Evolutionary conservation across 2,888 invertebrate genomes (phyloP).

Genomic region (Choreutis nemorana): DNA sequence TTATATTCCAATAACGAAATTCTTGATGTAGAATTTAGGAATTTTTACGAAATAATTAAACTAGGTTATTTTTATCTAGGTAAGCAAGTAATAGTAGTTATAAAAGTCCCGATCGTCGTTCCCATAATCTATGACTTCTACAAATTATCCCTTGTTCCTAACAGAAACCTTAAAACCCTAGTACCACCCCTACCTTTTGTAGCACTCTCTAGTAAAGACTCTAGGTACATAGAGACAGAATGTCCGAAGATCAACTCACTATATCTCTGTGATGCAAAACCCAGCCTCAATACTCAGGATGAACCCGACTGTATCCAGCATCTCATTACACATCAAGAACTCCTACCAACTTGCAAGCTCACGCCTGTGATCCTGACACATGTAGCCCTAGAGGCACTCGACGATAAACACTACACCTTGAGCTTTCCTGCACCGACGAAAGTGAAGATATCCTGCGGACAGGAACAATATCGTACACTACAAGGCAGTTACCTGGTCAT

Average conservation of each 20-base stretch:
- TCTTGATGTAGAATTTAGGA: too few species aligned
- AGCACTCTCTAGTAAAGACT: constrained; percentile 6
- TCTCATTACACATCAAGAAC: constrained; percentile 10
- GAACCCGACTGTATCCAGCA: constrained; percentile 12
- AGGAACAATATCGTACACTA: constrained; percentile 10
- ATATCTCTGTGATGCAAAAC: constrained; percentile 10
- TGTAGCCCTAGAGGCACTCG: constrained; percentile 12
- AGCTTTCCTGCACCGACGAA: constrained; percentile 12
- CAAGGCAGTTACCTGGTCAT: constrained; percentile 12
- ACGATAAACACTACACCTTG: constrained; percentile 12
- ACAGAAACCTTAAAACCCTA: background rate
- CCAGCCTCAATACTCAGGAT: background rate
- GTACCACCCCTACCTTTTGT: constrained; percentile 2
- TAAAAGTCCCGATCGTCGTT: too few species aligned
- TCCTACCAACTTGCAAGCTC: constrained; percentile 9
- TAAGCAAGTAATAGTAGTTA: background rate
- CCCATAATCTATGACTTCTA: too few species aligned
- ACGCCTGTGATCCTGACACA: constrained; percentile 10
- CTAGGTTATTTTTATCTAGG: constrained; percentile 1
- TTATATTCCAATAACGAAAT: too few species aligned
- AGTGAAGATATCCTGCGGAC: constrained; percentile 11
- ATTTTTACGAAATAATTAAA: background rate
- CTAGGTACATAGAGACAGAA: constrained; percentile 12
- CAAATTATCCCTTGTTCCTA: background rate
- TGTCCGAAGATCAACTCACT: constrained; percentile 10